Conservation (phyloP, 2,888 invertebrate species). For the Pelosia muscerda region DNA sequence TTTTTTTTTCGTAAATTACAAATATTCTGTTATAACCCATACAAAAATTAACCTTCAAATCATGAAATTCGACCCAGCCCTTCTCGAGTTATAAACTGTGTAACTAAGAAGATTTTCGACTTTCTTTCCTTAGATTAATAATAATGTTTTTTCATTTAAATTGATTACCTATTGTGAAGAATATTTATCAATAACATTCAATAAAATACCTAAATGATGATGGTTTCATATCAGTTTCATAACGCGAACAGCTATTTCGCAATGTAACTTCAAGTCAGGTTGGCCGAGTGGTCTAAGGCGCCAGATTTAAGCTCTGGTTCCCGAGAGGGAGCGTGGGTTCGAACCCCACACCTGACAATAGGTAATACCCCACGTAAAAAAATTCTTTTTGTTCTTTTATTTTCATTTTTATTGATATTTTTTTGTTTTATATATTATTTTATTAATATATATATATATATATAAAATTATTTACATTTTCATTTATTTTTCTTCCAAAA, state of each 20-base stretch:
- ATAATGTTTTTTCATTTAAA: too few relatives aligned
- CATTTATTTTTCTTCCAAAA: background rate
- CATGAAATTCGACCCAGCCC: too few relatives aligned
- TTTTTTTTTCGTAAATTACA: too few relatives aligned
- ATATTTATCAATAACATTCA: too few relatives aligned
- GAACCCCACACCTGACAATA: slow-evolving; percentile 92
- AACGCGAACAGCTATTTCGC: slow-evolving; percentile 23
- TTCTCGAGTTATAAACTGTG: too few relatives aligned
- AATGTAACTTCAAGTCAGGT: slow-evolving; percentile 83
- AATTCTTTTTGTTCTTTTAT: background rate
- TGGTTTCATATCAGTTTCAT: background rate
- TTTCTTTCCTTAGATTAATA: too few relatives aligned
- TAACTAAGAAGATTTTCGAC: too few relatives aligned
- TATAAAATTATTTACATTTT: background rate
- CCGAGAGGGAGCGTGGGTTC: slow-evolving; percentile 94
- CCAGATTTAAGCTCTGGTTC: slow-evolving; percentile 95
- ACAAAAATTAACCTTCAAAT: too few relatives aligned
- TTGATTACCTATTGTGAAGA: too few relatives aligned
- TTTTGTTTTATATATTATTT: background rate
- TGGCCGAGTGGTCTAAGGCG: slow-evolving; percentile 95
- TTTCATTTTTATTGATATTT: slow-evolving; percentile 8
- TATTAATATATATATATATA: background rate
- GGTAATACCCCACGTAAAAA: background rate
- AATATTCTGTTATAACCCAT: too few relatives aligned
- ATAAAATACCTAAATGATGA: background rate